These are phyloP conservation scores for Eupsittula cactorum DNA, from an alignment of 2,113 vertebrate genomes.

Conservation along the genomic window DNA sequence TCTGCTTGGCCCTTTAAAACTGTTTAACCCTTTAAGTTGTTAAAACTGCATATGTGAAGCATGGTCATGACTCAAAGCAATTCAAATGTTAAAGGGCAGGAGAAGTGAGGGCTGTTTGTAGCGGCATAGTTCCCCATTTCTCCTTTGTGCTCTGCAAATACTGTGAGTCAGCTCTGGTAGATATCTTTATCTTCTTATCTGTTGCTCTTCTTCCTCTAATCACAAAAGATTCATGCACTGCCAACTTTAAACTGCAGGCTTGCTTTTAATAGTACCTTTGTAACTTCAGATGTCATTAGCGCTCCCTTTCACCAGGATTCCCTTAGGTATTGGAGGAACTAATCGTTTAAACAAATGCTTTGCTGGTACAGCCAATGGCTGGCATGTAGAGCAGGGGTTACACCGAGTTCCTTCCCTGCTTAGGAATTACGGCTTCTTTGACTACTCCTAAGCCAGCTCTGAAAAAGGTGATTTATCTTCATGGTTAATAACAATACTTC, in stretches of 20 bases:
- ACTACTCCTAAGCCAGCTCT: slow-evolving; percentile 33
- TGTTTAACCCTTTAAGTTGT: too few species aligned
- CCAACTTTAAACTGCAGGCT: not conserved
- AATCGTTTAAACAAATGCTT: not conserved
- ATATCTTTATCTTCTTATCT: slow-evolving; percentile 26
- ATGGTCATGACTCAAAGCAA: not conserved
- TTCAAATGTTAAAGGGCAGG: not conserved
- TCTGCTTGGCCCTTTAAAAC: not conserved
- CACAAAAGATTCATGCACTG: slow-evolving; percentile 1
- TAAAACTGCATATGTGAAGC: not conserved
- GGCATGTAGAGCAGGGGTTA: not conserved
- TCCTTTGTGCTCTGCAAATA: not conserved
- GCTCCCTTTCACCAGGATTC: slow-evolving; percentile 22
- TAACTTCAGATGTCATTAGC: not conserved
- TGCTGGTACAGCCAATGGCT: not conserved
- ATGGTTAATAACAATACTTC: slow-evolving; percentile 16
- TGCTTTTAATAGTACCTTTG: slow-evolving; percentile 21
- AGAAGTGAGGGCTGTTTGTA: not conserved
- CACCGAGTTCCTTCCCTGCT: not conserved
- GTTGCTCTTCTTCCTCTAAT: slow-evolving; percentile 15
- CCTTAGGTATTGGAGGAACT: not conserved
- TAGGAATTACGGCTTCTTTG: not conserved
- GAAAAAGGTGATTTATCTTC: slow-evolving; percentile 30
- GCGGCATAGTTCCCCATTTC: not conserved
- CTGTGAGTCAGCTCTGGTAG: not conserved